These are phyloP conservation scores for Sebastolobus altivelis DNA, from an alignment of 2,797 vertebrate species.

Conservation along the genomic window DNA sequence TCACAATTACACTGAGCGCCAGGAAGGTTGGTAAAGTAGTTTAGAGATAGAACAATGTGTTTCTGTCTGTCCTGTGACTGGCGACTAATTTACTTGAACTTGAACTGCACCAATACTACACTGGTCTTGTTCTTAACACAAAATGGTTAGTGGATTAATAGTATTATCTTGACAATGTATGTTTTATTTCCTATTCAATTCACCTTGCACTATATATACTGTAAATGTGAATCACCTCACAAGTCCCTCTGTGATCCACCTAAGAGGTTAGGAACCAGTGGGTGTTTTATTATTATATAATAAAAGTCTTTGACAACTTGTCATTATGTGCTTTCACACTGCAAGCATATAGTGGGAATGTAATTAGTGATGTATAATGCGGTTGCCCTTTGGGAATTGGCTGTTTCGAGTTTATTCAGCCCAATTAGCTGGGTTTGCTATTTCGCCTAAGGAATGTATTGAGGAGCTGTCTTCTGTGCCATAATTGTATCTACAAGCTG, in stretches of 20 bases:
- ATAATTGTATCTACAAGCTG: conserved; percentile 63
- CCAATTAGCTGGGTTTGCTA: conserved; percentile 60
- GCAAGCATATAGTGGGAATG: conserved; percentile 20
- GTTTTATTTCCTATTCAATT: neutral
- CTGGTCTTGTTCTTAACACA: neutral
- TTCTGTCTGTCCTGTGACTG: conserved; percentile 20
- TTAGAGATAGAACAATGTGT: conserved; percentile 9
- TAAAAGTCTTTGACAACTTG: conserved; percentile 13
- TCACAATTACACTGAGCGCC: conserved; percentile 40
- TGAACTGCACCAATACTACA: neutral
- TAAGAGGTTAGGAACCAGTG: conserved; percentile 2
- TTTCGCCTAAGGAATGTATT: conserved; percentile 56
- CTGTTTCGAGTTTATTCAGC: conserved; percentile 53
- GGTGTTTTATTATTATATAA: conserved; percentile 14
- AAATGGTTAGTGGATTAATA: neutral
- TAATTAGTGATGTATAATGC: conserved; percentile 59
- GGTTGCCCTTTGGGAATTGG: conserved; percentile 49
- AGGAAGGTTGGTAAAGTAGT: conserved; percentile 13
- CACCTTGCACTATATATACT: neutral
- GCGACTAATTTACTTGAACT: neutral
- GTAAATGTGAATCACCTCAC: neutral
- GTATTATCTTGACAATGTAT: neutral
- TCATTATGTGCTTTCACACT: conserved; percentile 16
- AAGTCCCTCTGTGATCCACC: neutral
- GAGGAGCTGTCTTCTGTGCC: conserved; percentile 45